Conservation (phyloP, 2,113 vertebrate genomes). For the Microcebus ravelobensis region DNA sequence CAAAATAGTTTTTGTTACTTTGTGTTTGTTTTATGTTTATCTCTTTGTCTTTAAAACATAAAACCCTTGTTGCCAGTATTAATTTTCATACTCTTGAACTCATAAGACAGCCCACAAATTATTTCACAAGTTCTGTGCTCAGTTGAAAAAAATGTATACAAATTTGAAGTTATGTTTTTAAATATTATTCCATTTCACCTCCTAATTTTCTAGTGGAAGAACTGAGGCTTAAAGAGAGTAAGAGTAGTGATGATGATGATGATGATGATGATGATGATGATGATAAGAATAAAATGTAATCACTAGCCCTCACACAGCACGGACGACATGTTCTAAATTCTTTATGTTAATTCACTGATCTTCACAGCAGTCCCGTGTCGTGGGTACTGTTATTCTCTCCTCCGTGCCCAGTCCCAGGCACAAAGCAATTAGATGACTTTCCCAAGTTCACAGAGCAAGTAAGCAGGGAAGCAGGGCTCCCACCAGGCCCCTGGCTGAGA, state of each 20-base stretch:
- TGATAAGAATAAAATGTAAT: background rate
- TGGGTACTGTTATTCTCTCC: background rate
- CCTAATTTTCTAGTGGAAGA: background rate
- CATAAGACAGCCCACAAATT: background rate
- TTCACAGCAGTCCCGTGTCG: background rate
- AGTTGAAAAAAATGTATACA: background rate
- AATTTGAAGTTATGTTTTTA: background rate
- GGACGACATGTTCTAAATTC: background rate
- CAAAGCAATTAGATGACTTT: background rate
- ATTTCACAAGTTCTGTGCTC: background rate
- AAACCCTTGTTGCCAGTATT: background rate
- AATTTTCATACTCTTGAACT: background rate
- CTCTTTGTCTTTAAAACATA: conserved; percentile 5
- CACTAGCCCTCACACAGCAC: background rate
- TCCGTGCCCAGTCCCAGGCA: background rate
- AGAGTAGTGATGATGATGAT: background rate
- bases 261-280: background rate
- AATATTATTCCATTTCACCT: background rate
- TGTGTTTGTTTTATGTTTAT: background rate
- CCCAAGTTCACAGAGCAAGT: background rate
- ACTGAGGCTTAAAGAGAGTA: background rate
- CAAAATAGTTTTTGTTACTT: background rate
- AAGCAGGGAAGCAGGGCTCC: background rate
- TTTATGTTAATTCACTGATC: background rate
- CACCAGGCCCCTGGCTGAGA: background rate